Evolutionary conservation across 2,797 vertebrate species (phyloP).

Genomic region (Nothura maculosa): DNA sequence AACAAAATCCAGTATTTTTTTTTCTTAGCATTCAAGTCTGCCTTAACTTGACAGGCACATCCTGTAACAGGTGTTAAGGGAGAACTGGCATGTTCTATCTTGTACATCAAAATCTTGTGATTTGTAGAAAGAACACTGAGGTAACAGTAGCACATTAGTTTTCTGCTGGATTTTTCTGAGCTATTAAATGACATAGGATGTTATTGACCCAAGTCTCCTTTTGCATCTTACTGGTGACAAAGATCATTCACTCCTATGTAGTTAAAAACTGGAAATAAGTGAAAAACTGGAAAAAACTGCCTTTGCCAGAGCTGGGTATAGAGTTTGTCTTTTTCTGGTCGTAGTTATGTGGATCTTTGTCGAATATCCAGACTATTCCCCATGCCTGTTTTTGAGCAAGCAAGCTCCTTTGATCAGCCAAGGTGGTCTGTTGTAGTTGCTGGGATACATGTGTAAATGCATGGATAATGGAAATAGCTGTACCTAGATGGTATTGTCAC

Average conservation of each 20-base stretch:
- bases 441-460: neutral
- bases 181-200: neutral
- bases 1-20: neutral
- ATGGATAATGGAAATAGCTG: neutral
- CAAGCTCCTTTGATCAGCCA: neutral
- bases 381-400: neutral
- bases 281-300: neutral
- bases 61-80: neutral
- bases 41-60: neutral
- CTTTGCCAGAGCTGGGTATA: neutral
- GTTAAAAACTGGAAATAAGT: neutral
- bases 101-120: neutral
- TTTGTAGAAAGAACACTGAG: neutral
- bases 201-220: neutral
- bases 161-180: neutral
- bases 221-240: neutral
- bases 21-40: neutral
- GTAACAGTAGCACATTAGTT: neutral
- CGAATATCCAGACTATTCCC: neutral
- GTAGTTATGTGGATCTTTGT: neutral
- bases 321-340: rapidly evolving
- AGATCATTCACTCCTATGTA: neutral
- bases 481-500: neutral
- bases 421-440: neutral
- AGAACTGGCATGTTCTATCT: neutral